phyloP scores from a whole-genome alignment of 2,113 vertebrate species.

The Apistogramma diplotaenia region DNA sequence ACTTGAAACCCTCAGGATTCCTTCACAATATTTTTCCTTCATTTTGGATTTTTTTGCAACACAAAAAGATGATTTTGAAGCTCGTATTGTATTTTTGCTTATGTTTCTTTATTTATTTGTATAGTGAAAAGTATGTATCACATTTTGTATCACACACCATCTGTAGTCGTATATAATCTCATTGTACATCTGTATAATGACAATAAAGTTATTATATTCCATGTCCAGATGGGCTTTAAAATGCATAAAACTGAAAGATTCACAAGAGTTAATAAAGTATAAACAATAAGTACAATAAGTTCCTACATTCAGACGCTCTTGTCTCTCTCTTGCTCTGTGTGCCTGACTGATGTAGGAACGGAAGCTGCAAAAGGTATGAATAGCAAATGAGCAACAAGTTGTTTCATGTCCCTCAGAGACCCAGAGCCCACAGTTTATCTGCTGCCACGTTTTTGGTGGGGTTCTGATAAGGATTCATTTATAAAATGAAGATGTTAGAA shows the following conservation, averaged over 20 bases:
- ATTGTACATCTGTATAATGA: too few relatives aligned
- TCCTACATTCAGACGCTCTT: background rate
- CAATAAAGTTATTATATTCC: too few relatives aligned
- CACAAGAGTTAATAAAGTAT: background rate
- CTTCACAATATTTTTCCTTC: too few relatives aligned
- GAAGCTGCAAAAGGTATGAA: slow-evolving; percentile 50
- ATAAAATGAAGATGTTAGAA: background rate
- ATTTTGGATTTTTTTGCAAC: too few relatives aligned
- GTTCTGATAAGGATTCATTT: background rate
- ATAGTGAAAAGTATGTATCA: too few relatives aligned
- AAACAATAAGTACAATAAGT: background rate
- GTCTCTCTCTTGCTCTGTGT: slow-evolving; percentile 6
- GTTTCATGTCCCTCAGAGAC: background rate
- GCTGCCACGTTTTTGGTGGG: background rate
- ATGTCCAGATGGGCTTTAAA: background rate
- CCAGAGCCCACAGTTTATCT: slow-evolving; percentile 29
- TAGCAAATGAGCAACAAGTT: background rate
- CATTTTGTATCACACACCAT: too few relatives aligned
- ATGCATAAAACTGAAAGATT: background rate
- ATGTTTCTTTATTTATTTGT: too few relatives aligned
- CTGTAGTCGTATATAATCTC: too few relatives aligned
- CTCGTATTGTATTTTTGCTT: too few relatives aligned
- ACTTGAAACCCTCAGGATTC: too few relatives aligned
- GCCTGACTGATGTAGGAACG: slow-evolving; percentile 37
- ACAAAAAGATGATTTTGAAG: too few relatives aligned